Base-by-base conservation (phyloP, 2,113 vertebrate genomes). In the Dendropsophus ebraccatus region DNA sequence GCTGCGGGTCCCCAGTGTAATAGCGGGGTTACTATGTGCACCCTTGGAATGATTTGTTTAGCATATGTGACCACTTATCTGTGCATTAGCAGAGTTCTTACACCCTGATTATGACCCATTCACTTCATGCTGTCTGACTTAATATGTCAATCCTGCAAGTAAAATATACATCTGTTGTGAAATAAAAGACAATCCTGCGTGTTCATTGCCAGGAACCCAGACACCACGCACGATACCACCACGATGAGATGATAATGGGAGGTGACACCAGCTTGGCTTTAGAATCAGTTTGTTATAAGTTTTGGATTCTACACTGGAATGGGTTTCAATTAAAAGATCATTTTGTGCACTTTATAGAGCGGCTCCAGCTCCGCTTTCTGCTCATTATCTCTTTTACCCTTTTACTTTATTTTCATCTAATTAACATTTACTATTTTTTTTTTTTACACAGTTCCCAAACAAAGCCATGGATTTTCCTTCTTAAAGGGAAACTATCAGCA, bases 361-460 rank as follows among this genome's bases (percentile, higher is more conserved):
- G 7, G 16, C 65, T 13, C 9, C 12, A 32, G 65, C 8, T 69
- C 23, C 4, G 13, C 35, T 69, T 19, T 69, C 65, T 35, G 8
- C 30, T 69, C 30, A 73, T 72, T 72, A n/a, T 73, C 65, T 35
- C 65, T 35, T 69, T 69, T 62, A 56, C 23, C 25, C 60, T 30
- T 4, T 25, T 65, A 19, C 14, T 69, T 69, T 37, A 30, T 30
- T 5, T 25, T 67, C 30, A 69, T 19, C 17, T 35, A 30, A 35
- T 67, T 67, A 17, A 30, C 28, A 32, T 32, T 16, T 65, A 14
- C 60, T 13, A 4, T 25, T 65, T 30, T 2, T 65, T 65, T n/a
- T n/a, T n/a, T n/a, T n/a, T 67, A 13, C 14, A 67, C 14, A 17
- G 28, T 1, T 32, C 10, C 16, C 10, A 12, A 32, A 17, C 17